A percentile compares a stretch with the other conserved stretches of the same genome.
These are phyloP conservation scores for Cloeon dipterum DNA, from an alignment of 2,888 invertebrate species.

Conservation along the genomic window DNA sequence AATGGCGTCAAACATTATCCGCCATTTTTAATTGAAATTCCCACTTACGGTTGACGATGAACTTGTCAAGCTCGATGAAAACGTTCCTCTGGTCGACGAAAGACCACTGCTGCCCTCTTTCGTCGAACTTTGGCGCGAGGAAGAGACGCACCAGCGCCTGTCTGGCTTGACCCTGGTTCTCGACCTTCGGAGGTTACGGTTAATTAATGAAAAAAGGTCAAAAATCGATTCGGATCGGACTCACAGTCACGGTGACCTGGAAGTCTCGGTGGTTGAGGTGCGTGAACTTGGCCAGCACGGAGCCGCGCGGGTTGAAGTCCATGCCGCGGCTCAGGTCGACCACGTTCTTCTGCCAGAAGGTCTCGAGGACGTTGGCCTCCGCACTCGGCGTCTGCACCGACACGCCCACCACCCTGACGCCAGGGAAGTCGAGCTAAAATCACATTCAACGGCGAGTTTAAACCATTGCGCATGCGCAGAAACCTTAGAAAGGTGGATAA, in stretches of 20 bases:
- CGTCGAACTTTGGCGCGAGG: constrained; percentile 39
- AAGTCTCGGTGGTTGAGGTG: constrained; percentile 56
- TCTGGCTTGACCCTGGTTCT: constrained; percentile 16
- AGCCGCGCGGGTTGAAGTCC: constrained; percentile 56
- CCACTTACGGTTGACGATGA: constrained; percentile 32
- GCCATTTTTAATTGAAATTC: no score
- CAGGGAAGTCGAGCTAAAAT: constrained; percentile 34
- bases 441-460: background rate
- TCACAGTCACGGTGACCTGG: constrained; percentile 29
- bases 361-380: constrained; percentile 28
- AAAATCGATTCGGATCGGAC: no score
- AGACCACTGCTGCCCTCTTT: constrained; percentile 36
- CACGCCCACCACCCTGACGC: constrained; percentile 32
- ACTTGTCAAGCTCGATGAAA: constrained; percentile 53
- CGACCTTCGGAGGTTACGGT: constrained; percentile 8
- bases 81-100: constrained; percentile 35
- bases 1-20: no score
- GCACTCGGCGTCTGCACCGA: constrained; percentile 21
- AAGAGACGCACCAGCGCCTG: constrained; percentile 46
- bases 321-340: constrained; percentile 56
- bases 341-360: constrained; percentile 60
- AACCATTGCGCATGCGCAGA: no score
- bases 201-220: no score
- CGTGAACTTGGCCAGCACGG: constrained; percentile 46
- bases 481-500: background rate